Evolutionary conservation across 2,113 vertebrate genomes (phyloP), one percentile per base, ranked within the genome.

Genomic region (Myotis lucifugus): DNA sequence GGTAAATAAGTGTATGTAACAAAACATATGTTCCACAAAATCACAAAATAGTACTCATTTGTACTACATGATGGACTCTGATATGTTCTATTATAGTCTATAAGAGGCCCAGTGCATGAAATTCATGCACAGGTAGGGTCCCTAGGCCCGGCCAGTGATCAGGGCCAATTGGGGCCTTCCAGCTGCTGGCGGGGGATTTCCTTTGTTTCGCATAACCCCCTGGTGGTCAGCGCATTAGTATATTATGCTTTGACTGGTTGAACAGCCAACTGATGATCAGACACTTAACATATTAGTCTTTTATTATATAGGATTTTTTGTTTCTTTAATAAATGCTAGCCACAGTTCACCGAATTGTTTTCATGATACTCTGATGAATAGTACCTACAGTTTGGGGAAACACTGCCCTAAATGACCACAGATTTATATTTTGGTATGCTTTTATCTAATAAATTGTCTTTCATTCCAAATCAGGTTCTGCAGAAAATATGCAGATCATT

Each of bases 401-500:
- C 46, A 64, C 4, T 79, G 50, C 18, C 46, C 8, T 79, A 42
- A 93, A 34, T 85, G 19, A 93, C 46, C 46, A 91, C 66, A 74
- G 13, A 37, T 69, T 92, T 89, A 54, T 42, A 52, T 89, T 79
- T 95, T 61, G 34, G 18, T 76, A 15, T 93, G 23, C 72, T 90
- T 93, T 95, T 78, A 59, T 96, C 77, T 96, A 92, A 93, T 82
- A 88, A 88, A 59, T 72, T 90, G 6, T 85, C 0, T 97, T 96
- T 98, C 78, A 97, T 97, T 97, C 85, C 85, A 96, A 96, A 97
- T 74, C 97, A 99, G 99, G 98, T 98, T 98, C 99, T 95, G 92
- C 98, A 95, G 99, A 99, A 78, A 98, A 98, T 46, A 99, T 99
- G 96, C 98, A 99, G 90, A 98, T 99, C 93, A 98, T 99, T 76